Conservation (phyloP, 2,888 invertebrate species). For the Drosophila borborema region DNA sequence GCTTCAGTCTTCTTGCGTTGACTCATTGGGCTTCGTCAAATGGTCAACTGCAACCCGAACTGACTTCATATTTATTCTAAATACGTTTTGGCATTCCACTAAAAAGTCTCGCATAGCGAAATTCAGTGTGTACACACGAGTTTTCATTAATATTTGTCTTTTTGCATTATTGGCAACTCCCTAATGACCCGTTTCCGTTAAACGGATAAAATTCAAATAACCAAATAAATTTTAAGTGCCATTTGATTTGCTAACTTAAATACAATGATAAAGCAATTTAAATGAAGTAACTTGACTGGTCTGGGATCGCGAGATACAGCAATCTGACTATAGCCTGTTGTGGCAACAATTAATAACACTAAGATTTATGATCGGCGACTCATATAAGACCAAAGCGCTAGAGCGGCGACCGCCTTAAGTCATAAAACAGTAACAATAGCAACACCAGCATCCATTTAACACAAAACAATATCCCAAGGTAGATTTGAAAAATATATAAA, state of each 20-base stretch:
- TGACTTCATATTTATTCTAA: neutral
- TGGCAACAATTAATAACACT: constrained; percentile 67
- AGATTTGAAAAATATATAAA: constrained; percentile 53
- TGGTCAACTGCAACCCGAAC: neutral
- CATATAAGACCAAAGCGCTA: constrained; percentile 54
- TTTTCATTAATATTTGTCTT: neutral
- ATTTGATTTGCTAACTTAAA: neutral
- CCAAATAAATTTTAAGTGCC: neutral
- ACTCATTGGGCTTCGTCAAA: constrained; percentile 2
- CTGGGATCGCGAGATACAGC: neutral
- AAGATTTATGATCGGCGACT: constrained; percentile 64
- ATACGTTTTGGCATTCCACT: neutral
- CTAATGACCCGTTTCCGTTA: neutral
- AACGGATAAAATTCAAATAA: neutral
- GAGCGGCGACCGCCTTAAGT: constrained; percentile 53
- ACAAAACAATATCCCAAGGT: constrained; percentile 31
- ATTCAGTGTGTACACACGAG: neutral
- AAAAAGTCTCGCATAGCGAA: neutral
- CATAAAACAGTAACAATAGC: constrained; percentile 51
- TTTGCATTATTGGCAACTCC: neutral
- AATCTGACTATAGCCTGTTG: constrained; percentile 16
- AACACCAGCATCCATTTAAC: constrained; percentile 38
- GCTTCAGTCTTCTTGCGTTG: neutral
- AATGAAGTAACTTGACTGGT: neutral
- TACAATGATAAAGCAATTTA: neutral